Conservation (phyloP, 2,113 vertebrate genomes). For the Salvelinus sp. region DNA sequence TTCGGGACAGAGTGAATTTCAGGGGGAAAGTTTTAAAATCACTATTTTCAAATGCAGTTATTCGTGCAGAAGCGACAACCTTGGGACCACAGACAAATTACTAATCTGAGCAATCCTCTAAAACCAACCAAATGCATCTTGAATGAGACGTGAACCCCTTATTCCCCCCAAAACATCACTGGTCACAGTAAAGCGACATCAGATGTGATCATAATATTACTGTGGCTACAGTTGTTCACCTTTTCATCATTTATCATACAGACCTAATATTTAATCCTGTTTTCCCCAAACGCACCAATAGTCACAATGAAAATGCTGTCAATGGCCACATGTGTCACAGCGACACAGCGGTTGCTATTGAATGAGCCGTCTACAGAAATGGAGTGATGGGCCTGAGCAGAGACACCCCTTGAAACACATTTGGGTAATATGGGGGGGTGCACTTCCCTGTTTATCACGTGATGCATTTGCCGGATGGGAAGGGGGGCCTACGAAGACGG, state of each 20-base stretch:
- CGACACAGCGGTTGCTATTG: constrained; percentile 28
- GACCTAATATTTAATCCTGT: constrained; percentile 54
- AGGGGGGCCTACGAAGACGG: constrained; percentile 23
- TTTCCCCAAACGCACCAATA: constrained; percentile 40
- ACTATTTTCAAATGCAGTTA: background rate
- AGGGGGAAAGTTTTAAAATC: background rate
- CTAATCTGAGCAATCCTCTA: background rate
- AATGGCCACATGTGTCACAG: constrained; percentile 50
- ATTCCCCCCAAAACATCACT: background rate
- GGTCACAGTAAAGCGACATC: background rate
- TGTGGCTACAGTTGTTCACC: constrained; percentile 23
- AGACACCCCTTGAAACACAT: constrained; percentile 59
- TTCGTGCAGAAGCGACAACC: background rate
- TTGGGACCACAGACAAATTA: constrained; percentile 7
- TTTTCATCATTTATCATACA: constrained; percentile 51
- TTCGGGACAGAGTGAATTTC: background rate
- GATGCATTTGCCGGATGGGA: constrained; percentile 78
- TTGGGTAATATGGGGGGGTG: constrained; percentile 72
- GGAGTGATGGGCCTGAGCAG: constrained; percentile 58
- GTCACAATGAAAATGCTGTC: constrained; percentile 55
- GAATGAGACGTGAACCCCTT: background rate
- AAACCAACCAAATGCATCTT: background rate
- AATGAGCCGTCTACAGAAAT: constrained; percentile 61
- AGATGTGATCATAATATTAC: constrained; percentile 21
- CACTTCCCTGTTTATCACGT: constrained; percentile 86